These are phyloP conservation scores for Tor tambroides DNA, from an alignment of 2,113 vertebrate genomes.

Conservation along the genomic window DNA sequence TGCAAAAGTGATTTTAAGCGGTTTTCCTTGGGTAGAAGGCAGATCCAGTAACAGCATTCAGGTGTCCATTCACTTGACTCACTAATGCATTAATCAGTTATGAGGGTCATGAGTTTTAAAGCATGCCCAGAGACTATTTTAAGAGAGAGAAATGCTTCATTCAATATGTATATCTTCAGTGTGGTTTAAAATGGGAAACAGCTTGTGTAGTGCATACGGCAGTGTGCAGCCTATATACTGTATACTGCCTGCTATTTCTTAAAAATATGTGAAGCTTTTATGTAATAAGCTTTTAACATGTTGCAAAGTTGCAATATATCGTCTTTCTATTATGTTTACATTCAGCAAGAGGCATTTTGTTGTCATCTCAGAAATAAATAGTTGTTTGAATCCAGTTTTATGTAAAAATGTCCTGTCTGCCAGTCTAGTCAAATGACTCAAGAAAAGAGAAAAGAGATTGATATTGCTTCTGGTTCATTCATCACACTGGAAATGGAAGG, in stretches of 20 bases:
- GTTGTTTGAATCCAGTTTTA: background rate
- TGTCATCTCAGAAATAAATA: background rate
- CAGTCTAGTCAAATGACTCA: background rate
- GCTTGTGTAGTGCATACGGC: background rate
- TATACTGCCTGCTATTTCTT: background rate
- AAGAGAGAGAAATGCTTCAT: constrained; percentile 14
- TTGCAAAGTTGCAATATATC: background rate
- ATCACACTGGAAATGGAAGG: background rate
- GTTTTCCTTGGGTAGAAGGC: background rate
- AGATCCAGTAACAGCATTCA: background rate
- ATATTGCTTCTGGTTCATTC: background rate
- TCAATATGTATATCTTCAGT: background rate
- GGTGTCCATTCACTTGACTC: background rate
- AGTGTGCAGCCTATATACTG: background rate
- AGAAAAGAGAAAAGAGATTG: background rate
- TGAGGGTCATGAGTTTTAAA: constrained; percentile 4
- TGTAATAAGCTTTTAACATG: background rate
- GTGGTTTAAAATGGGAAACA: background rate
- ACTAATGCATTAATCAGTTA: background rate
- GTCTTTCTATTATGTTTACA: background rate
- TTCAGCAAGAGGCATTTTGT: background rate
- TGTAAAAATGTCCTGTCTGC: background rate
- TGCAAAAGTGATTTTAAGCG: background rate
- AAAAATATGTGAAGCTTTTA: background rate
- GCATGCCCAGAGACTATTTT: constrained; percentile 5